Conservation (phyloP, 1,140 invertebrate species). For the Anastrepha obliqua region DNA sequence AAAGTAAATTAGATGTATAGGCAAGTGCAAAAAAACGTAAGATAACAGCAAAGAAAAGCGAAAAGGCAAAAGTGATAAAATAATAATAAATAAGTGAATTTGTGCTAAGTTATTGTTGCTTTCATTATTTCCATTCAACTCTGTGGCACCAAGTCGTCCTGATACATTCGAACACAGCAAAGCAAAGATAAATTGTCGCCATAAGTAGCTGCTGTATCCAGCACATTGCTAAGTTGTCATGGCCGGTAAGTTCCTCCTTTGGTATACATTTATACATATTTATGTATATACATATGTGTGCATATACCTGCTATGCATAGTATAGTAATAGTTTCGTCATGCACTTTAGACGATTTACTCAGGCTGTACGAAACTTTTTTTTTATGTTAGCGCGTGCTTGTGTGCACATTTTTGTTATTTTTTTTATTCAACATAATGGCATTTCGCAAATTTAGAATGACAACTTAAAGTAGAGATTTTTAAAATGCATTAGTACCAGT, state of each 20-base stretch:
- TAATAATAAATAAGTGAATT: conserved; percentile 52
- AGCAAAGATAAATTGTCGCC: conserved; percentile 24
- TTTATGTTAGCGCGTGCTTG: too few species aligned
- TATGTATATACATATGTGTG: neutral
- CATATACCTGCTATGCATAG: neutral
- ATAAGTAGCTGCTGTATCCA: conserved; percentile 54
- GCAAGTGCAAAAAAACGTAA: conserved; percentile 55
- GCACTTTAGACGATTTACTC: neutral
- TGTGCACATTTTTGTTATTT: neutral
- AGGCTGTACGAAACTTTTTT: too few species aligned
- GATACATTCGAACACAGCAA: conserved; percentile 26
- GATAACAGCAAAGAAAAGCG: conserved; percentile 27
- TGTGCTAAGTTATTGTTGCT: conserved; percentile 54
- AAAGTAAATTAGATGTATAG: conserved; percentile 54
- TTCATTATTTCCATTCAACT: conserved; percentile 8
- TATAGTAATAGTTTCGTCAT: neutral
- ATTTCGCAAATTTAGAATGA: neutral
- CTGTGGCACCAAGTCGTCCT: conserved; percentile 17
- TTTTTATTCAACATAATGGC: neutral
- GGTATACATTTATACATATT: conserved; percentile 3
- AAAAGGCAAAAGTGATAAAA: conserved; percentile 57
- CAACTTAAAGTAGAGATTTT: neutral
- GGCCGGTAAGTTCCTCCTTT: conserved; percentile 72
- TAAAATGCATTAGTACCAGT: neutral
- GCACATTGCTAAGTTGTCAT: conserved; percentile 74